Evolutionary conservation across 2,888 invertebrate species (phyloP).

Genomic region (Spilosoma lubricipeda): DNA sequence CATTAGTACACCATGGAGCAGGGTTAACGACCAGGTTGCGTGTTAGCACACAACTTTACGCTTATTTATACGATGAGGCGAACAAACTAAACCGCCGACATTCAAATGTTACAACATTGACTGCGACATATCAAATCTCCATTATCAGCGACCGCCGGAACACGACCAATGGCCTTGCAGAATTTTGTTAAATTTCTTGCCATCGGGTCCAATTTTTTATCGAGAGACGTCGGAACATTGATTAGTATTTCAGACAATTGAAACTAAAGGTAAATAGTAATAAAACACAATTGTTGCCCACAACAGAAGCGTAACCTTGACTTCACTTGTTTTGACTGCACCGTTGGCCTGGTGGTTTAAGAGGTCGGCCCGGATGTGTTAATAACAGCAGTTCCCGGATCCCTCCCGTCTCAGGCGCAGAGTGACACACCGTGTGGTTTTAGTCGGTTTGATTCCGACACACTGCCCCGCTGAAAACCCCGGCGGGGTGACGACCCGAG

Average conservation of each 20-base stretch:
- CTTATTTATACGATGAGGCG: slow-evolving; percentile 81
- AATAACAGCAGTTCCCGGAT: too few species aligned
- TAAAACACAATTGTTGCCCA: background rate
- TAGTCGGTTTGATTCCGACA: too few species aligned
- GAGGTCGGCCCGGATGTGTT: too few species aligned
- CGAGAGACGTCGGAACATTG: slow-evolving; percentile 12
- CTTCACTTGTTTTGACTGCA: background rate
- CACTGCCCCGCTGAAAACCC: too few species aligned
- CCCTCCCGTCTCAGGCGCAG: too few species aligned
- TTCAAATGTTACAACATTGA: slow-evolving; percentile 72
- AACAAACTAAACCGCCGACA: slow-evolving; percentile 72
- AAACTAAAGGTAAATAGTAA: slow-evolving; percentile 1
- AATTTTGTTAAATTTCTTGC: slow-evolving; percentile 32
- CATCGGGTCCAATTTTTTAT: slow-evolving; percentile 26
- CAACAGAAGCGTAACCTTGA: background rate
- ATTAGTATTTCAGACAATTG: slow-evolving; percentile 16
- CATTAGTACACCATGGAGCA: slow-evolving; percentile 76
- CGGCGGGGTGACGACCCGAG: too few species aligned
- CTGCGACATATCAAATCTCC: slow-evolving; percentile 81
- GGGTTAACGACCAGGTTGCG: slow-evolving; percentile 83
- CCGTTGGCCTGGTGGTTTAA: too few species aligned
- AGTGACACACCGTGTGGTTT: too few species aligned
- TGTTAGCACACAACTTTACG: slow-evolving; percentile 78
- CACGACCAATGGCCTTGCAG: slow-evolving; percentile 49
- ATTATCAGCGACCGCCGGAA: slow-evolving; percentile 69